Evolutionary conservation across 2,888 invertebrate species (phyloP).

Genomic region (Plagodis pulveraria): DNA sequence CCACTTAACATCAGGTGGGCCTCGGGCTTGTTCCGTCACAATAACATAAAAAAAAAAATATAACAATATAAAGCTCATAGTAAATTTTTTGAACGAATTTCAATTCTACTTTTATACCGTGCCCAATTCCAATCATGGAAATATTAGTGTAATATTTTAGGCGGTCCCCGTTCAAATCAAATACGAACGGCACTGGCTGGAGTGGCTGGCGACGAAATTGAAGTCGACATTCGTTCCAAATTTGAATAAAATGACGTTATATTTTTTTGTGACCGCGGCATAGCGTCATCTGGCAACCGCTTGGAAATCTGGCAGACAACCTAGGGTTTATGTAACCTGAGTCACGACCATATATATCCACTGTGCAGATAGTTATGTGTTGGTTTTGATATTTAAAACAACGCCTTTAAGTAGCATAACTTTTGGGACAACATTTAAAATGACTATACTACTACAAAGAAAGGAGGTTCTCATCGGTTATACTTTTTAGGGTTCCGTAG

Average conservation of each 20-base stretch:
- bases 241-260: slow-evolving; percentile 60
- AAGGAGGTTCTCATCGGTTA: too few relatives aligned
- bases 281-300: slow-evolving; percentile 37
- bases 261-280: slow-evolving; percentile 35
- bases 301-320: slow-evolving; percentile 26
- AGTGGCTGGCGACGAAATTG: slow-evolving; percentile 41
- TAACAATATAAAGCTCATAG: background rate
- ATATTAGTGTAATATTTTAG: slow-evolving; percentile 32
- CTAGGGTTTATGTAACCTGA: slow-evolving; percentile 34
- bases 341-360: too few relatives aligned
- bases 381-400: too few relatives aligned
- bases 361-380: too few relatives aligned
- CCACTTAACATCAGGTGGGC: too few relatives aligned
- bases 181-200: slow-evolving; percentile 15
- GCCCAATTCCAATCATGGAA: slow-evolving; percentile 31
- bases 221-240: slow-evolving; percentile 52
- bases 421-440: too few relatives aligned
- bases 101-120: slow-evolving; percentile 17
- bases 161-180: slow-evolving; percentile 20
- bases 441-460: too few relatives aligned
- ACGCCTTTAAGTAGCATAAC: too few relatives aligned
- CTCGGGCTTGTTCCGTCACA: too few relatives aligned
- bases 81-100: slow-evolving; percentile 16
- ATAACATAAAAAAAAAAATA: too few relatives aligned
- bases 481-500: too few relatives aligned